Evolutionary conservation across 1,140 invertebrate species (phyloP).

Genomic region (Leptestheria dahalacensis): DNA sequence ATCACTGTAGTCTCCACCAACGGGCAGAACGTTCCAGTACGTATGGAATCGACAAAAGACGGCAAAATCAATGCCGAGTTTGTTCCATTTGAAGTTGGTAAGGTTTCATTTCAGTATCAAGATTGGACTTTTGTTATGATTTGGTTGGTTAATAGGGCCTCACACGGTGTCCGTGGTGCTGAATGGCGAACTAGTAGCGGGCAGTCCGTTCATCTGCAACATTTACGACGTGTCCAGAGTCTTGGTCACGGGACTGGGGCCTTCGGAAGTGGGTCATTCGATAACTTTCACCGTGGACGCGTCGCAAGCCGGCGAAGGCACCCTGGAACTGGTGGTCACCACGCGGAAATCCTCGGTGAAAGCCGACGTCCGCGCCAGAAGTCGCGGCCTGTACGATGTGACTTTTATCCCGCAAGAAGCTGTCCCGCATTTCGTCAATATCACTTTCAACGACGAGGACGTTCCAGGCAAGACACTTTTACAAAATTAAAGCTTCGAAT

Average conservation of each 20-base stretch:
- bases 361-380: slow-evolving; percentile 62
- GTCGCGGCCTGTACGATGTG: slow-evolving; percentile 85
- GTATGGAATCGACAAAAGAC: slow-evolving; percentile 34
- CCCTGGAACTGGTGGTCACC: slow-evolving; percentile 83
- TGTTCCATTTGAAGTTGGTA: slow-evolving; percentile 60
- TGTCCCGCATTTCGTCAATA: slow-evolving; percentile 82
- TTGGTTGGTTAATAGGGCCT: slow-evolving; percentile 36
- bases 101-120: slow-evolving; percentile 16
- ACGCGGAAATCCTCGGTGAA: slow-evolving; percentile 54
- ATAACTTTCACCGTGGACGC: slow-evolving; percentile 88
- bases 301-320: slow-evolving; percentile 87
- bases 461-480: slow-evolving; percentile 45
- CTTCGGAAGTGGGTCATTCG: slow-evolving; percentile 53
- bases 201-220: slow-evolving; percentile 84
- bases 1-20: slow-evolving; percentile 62
- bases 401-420: slow-evolving; percentile 85
- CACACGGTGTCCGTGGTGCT: slow-evolving; percentile 66
- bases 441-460: slow-evolving; percentile 89
- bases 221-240: slow-evolving; percentile 81
- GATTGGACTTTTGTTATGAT: neutral
- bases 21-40: slow-evolving; percentile 52
- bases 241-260: slow-evolving; percentile 53
- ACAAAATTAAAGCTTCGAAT: neutral
- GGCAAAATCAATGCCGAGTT: slow-evolving; percentile 56
- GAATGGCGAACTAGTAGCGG: slow-evolving; percentile 65